Percentiles rank a stretch among this genome's conserved stretches.
These are phyloP conservation scores for Holacanthus passer DNA, from an alignment of 2,113 vertebrate species.

Conservation along the genomic window DNA sequence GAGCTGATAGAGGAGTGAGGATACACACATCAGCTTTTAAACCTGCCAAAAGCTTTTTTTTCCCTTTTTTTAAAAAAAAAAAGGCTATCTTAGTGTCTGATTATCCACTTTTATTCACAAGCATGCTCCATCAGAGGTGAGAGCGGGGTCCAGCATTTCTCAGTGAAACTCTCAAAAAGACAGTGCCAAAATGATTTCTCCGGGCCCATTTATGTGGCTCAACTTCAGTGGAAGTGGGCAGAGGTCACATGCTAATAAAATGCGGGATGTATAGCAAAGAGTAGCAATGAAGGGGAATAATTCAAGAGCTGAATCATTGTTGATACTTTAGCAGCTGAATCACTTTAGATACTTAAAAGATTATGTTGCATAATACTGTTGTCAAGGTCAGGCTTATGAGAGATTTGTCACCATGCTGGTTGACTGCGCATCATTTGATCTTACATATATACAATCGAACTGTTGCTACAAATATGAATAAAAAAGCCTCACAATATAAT, in stretches of 20 bases:
- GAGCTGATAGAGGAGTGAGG: constrained; percentile 27
- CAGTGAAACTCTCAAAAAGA: constrained; percentile 35
- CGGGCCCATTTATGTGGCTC: constrained; percentile 22
- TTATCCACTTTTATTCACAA: constrained; percentile 50
- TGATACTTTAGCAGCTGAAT: constrained; percentile 63
- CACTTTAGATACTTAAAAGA: constrained; percentile 61
- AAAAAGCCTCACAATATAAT: constrained; percentile 1
- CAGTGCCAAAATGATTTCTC: constrained; percentile 24
- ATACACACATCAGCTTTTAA: constrained; percentile 27
- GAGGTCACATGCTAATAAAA: constrained; percentile 52
- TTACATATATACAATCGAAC: neutral
- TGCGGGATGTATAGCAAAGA: constrained; percentile 50
- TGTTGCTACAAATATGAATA: neutral
- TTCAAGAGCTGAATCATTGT: constrained; percentile 67
- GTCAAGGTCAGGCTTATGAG: constrained; percentile 44
- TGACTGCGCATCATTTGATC: constrained; percentile 23
- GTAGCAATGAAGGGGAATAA: constrained; percentile 45
- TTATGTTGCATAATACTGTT: constrained; percentile 52
- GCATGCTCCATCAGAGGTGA: constrained; percentile 30
- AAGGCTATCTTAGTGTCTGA: constrained; percentile 50
- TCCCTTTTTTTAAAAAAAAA: neutral
- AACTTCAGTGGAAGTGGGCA: constrained; percentile 36
- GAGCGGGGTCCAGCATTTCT: constrained; percentile 23
- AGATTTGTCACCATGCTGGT: constrained; percentile 16
- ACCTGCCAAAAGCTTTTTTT: constrained; percentile 16